Conservation (phyloP, 1,140 invertebrate genomes). For the Procambarus virginalis region DNA sequence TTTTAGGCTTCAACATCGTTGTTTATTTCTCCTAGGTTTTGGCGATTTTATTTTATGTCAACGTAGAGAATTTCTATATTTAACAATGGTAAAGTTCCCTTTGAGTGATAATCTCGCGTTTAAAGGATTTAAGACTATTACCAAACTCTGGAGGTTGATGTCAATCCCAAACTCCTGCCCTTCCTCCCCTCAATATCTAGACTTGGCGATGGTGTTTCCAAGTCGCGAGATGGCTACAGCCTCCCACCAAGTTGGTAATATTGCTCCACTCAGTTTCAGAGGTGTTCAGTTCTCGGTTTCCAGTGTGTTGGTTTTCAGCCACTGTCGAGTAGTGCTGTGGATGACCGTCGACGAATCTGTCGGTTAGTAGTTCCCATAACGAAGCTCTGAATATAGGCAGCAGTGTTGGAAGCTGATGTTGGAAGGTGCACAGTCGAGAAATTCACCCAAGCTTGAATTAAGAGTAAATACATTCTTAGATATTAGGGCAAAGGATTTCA, state of each 20-base stretch:
- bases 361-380: background rate
- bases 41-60: too few species aligned
- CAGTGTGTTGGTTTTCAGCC: background rate
- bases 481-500: too few species aligned
- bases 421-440: background rate
- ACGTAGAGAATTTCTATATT: too few species aligned
- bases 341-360: too few species aligned
- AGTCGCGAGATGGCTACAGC: background rate
- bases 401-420: background rate
- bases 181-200: too few species aligned
- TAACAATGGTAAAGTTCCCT: too few species aligned
- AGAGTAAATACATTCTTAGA: too few species aligned
- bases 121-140: too few species aligned
- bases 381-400: background rate
- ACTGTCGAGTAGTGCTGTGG: background rate
- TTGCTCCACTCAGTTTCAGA: conserved; percentile 11
- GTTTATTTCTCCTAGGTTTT: too few species aligned
- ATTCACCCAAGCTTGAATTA: background rate
- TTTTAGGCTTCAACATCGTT: too few species aligned
- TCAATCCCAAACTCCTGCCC: background rate
- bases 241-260: conserved; percentile 13
- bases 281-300: background rate
- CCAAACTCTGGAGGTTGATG: too few species aligned
- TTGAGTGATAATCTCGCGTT: too few species aligned
- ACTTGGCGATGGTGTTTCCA: background rate